These are phyloP conservation scores for Aegotheles bennettii DNA, from an alignment of 2,113 vertebrate species.

Conservation along the genomic window DNA sequence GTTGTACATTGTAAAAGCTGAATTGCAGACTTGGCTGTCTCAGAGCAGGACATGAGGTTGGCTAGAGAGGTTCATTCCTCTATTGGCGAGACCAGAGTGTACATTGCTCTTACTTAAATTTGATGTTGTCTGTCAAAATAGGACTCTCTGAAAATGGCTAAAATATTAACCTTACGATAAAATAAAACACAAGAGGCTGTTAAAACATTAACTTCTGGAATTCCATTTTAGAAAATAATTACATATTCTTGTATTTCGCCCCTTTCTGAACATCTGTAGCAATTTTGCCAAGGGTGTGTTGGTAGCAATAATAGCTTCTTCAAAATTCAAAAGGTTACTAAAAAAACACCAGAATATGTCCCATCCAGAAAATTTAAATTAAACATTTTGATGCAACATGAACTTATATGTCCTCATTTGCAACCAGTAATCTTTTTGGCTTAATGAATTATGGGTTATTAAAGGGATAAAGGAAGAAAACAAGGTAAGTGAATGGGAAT, in stretches of 20 bases:
- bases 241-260: neutral
- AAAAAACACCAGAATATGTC: neutral
- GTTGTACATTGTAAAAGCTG: neutral
- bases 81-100: fast-evolving
- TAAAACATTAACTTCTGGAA: neutral
- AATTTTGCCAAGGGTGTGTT: neutral
- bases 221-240: neutral
- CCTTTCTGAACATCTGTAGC: neutral
- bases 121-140: neutral
- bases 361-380: neutral
- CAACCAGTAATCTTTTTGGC: neutral
- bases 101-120: neutral
- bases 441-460: neutral
- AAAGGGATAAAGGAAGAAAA: neutral
- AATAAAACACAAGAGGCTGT: neutral
- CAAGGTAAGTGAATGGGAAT: neutral
- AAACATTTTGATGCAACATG: neutral
- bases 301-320: neutral
- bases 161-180: neutral
- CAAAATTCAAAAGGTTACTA: neutral
- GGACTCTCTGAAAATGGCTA: neutral
- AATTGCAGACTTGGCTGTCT: neutral
- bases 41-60: neutral
- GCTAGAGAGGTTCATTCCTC: neutral
- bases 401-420: neutral